These are phyloP conservation scores for Macrosiphum euphorbiae DNA, from an alignment of 2,888 invertebrate species.

Conservation along the genomic window DNA sequence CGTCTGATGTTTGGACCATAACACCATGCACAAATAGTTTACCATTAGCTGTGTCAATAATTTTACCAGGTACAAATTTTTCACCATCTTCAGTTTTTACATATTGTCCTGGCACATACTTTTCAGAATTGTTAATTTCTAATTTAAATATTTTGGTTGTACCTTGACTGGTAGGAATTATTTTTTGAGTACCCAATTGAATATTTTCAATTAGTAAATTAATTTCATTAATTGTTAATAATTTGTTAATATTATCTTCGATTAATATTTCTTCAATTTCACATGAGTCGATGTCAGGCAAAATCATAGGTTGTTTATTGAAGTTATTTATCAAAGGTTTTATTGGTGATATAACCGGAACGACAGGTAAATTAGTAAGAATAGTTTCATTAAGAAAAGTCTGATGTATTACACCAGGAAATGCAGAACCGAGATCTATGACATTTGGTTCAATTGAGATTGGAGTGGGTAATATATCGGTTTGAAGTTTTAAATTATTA, in stretches of 20 bases:
- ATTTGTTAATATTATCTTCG: conserved; percentile 70
- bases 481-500: conserved; percentile 67
- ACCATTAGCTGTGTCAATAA: conserved; percentile 78
- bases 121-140: conserved; percentile 77
- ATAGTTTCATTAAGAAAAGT: conserved; percentile 63
- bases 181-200: conserved; percentile 75
- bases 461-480: conserved; percentile 71
- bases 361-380: conserved; percentile 74
- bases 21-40: conserved; percentile 80
- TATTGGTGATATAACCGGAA: conserved; percentile 77
- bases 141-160: conserved; percentile 76
- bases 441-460: conserved; percentile 73
- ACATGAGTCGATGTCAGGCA: not conserved
- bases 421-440: conserved; percentile 72
- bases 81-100: conserved; percentile 76
- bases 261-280: conserved; percentile 75
- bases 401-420: conserved; percentile 69
- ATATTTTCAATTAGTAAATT: conserved; percentile 73
- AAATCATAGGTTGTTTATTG: not conserved
- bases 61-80: conserved; percentile 80
- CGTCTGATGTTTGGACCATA: conserved; percentile 74
- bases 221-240: conserved; percentile 78
- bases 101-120: conserved; percentile 81
- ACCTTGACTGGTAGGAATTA: conserved; percentile 73
- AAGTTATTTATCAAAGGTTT: conserved; percentile 72